These are phyloP conservation scores for Gadopsis bispinosus DNA, from an alignment of 2,797 vertebrate genomes.

Conservation along the genomic window DNA sequence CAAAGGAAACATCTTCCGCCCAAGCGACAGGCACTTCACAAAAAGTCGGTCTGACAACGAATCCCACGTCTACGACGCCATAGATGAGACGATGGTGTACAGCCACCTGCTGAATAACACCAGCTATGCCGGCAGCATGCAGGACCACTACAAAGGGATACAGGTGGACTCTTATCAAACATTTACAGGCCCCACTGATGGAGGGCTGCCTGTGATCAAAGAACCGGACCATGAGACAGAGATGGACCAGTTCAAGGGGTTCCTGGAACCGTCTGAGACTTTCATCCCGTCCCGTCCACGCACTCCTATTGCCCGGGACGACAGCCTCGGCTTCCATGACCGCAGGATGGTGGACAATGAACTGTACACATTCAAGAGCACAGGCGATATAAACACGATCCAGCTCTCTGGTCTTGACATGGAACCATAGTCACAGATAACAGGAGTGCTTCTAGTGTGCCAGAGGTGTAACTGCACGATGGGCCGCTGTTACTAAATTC, in stretches of 20 bases:
- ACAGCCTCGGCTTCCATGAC: conserved; percentile 84
- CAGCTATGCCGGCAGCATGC: conserved; percentile 50
- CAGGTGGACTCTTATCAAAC: conserved; percentile 89
- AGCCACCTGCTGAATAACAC: conserved; percentile 85
- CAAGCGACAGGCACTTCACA: conserved; percentile 78
- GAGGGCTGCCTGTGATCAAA: conserved; percentile 65
- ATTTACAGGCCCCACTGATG: conserved; percentile 85
- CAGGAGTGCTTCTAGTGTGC: conserved; percentile 59
- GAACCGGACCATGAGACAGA: conserved; percentile 75
- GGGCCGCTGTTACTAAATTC: conserved; percentile 30
- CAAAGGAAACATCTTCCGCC: conserved; percentile 86
- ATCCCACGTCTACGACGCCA: conserved; percentile 91
- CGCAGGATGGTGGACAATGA: conserved; percentile 86
- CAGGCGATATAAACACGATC: conserved; percentile 75
- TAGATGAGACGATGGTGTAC: conserved; percentile 91
- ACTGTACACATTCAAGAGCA: conserved; percentile 87
- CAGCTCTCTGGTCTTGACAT: conserved; percentile 63
- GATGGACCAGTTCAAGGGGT: conserved; percentile 84
- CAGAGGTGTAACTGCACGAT: not conserved
- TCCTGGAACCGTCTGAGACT: conserved; percentile 83
- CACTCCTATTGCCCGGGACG: conserved; percentile 77
- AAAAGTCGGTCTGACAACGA: conserved; percentile 87
- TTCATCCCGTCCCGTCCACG: conserved; percentile 86
- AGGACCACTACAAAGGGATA: conserved; percentile 67
- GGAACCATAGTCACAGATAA: conserved; percentile 39